Evolutionary conservation across 2,113 vertebrate species (phyloP).

Genomic region (Blennius ocellaris): DNA sequence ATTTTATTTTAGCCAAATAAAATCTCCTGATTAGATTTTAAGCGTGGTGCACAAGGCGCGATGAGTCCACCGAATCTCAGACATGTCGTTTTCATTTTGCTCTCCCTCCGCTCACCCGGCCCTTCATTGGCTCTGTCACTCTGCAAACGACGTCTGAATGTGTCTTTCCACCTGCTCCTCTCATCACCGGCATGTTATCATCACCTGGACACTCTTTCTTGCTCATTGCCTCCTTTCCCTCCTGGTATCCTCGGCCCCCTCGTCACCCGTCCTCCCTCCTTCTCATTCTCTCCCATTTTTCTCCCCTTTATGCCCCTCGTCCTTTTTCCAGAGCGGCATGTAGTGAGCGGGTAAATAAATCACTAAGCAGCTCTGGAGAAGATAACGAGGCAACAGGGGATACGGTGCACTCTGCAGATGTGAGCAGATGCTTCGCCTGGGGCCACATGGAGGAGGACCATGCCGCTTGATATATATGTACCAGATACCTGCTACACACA

Average conservation of each 20-base stretch:
- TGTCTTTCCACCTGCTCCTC: constrained; percentile 67
- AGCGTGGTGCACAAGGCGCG: constrained; percentile 14
- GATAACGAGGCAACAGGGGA: constrained; percentile 83
- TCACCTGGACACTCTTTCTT: constrained; percentile 49
- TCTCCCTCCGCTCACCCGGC: constrained; percentile 29
- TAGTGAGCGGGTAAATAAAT: constrained; percentile 82
- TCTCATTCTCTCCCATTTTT: constrained; percentile 39
- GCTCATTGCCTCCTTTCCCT: constrained; percentile 44
- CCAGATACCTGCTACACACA: constrained; percentile 41
- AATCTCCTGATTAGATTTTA: constrained; percentile 57
- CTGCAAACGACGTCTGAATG: constrained; percentile 57
- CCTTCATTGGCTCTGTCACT: constrained; percentile 60
- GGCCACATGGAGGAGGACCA: constrained; percentile 67
- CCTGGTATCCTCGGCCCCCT: constrained; percentile 35
- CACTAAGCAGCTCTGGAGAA: constrained; percentile 79
- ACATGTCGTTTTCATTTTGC: constrained; percentile 52
- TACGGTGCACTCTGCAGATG: constrained; percentile 71
- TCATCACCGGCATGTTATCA: constrained; percentile 63
- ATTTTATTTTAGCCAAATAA: constrained; percentile 58
- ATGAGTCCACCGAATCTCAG: constrained; percentile 44
- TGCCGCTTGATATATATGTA: constrained; percentile 50
- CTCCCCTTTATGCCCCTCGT: constrained; percentile 47
- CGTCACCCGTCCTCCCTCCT: constrained; percentile 55
- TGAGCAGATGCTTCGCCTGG: constrained; percentile 76
- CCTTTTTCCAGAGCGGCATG: constrained; percentile 65